Evolutionary conservation across 2,797 vertebrate genomes (phyloP).

Genomic region (Enteromius thamalakanensis): DNA sequence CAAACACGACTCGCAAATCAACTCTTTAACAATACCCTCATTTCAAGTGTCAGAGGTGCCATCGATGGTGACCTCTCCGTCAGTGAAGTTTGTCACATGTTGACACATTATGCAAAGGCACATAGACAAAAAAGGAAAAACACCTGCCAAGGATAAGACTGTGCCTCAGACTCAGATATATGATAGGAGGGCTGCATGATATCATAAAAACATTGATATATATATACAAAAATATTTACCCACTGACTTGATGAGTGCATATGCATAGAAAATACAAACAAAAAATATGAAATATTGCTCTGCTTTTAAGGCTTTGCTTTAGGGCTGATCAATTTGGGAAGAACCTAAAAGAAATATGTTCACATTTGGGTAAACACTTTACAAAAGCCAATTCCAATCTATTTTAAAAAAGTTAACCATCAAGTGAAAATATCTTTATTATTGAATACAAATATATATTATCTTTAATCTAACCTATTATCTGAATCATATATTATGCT

Average conservation of each 20-base stretch:
- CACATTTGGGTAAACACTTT: too few relatives aligned
- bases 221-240: background rate
- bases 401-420: background rate
- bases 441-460: background rate
- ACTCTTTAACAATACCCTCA: background rate
- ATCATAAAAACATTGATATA: background rate
- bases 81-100: background rate
- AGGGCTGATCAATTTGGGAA: background rate
- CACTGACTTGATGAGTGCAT: too few relatives aligned
- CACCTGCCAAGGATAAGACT: background rate
- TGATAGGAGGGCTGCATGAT: background rate
- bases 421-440: background rate
- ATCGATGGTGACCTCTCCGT: background rate
- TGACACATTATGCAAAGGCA: background rate
- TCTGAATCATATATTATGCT: background rate
- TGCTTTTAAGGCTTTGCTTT: background rate
- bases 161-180: background rate
- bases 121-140: background rate
- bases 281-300: background rate
- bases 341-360: background rate
- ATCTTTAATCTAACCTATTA: background rate
- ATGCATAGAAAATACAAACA: too few relatives aligned
- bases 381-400: background rate
- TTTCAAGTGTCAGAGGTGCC: slow-evolving; percentile 1
- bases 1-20: background rate